Conservation (phyloP, 2,113 vertebrate species). For the Sprattus sprattus region DNA sequence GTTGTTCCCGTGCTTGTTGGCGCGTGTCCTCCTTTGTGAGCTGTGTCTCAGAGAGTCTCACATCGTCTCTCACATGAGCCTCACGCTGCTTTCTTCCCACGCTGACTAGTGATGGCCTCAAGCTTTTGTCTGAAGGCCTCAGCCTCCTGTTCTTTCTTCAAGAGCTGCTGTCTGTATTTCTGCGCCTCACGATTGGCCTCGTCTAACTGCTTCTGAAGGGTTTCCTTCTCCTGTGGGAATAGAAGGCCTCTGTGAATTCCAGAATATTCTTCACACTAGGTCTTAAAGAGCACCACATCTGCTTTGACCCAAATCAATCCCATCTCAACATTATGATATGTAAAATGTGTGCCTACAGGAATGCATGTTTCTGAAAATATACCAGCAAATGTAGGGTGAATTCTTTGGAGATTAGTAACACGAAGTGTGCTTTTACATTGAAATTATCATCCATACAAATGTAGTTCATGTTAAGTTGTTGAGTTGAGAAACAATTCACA, state of each 20-base stretch:
- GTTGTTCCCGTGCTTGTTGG: background rate
- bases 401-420: too few species aligned
- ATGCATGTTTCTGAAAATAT: too few species aligned
- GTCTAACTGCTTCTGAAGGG: conserved; percentile 86
- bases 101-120: conserved; percentile 84
- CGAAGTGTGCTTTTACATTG: too few species aligned
- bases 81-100: conserved; percentile 80
- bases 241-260: background rate
- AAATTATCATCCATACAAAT: too few species aligned
- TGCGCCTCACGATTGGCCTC: conserved; percentile 87
- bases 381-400: too few species aligned
- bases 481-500: too few species aligned
- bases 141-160: conserved; percentile 86
- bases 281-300: background rate
- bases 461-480: too few species aligned
- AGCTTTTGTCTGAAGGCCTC: conserved; percentile 85
- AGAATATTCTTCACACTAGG: background rate
- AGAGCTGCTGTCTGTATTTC: conserved; percentile 83
- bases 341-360: too few species aligned
- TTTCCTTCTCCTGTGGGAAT: conserved; percentile 79
- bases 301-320: too few species aligned
- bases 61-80: background rate
- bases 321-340: background rate
- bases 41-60: background rate
- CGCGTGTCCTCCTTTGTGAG: background rate